These are phyloP conservation scores for Goniozus legneri DNA, from an alignment of 1,140 invertebrate species.

Conservation along the genomic window DNA sequence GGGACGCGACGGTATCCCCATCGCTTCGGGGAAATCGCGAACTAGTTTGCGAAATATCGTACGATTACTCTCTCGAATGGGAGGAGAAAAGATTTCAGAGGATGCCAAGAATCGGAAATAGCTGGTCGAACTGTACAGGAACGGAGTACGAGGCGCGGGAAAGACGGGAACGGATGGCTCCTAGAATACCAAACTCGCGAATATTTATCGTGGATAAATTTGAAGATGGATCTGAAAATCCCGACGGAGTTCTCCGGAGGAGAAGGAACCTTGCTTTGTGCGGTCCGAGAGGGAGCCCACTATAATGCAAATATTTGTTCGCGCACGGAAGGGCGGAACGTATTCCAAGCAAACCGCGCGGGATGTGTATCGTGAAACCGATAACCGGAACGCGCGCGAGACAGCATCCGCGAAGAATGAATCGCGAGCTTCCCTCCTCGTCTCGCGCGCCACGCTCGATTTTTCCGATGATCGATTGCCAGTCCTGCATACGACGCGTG, in stretches of 20 bases:
- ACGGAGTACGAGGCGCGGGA: not conserved
- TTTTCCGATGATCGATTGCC: too few relatives aligned
- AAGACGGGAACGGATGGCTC: constrained; percentile 4
- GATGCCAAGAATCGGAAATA: not conserved
- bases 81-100: not conserved
- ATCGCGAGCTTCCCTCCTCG: too few relatives aligned
- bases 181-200: constrained; percentile 20
- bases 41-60: constrained; percentile 14
- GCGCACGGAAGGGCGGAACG: constrained; percentile 16
- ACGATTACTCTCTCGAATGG: not conserved
- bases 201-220: constrained; percentile 29
- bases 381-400: not conserved
- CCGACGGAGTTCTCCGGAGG: too few relatives aligned
- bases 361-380: constrained; percentile 5
- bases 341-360: constrained; percentile 6
- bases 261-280: too few relatives aligned
- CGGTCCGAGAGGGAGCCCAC: too few relatives aligned
- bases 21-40: constrained; percentile 13
- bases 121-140: too few relatives aligned
- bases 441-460: too few relatives aligned
- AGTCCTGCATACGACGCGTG: too few relatives aligned
- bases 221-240: constrained; percentile 20
- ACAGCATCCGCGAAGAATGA: too few relatives aligned
- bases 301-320: constrained; percentile 27
- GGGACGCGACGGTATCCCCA: not conserved